Percentiles rank a stretch among this genome's conserved stretches.
Conservation (phyloP, 1,140 invertebrate species). For the Globodera ellingtonae region DNA sequence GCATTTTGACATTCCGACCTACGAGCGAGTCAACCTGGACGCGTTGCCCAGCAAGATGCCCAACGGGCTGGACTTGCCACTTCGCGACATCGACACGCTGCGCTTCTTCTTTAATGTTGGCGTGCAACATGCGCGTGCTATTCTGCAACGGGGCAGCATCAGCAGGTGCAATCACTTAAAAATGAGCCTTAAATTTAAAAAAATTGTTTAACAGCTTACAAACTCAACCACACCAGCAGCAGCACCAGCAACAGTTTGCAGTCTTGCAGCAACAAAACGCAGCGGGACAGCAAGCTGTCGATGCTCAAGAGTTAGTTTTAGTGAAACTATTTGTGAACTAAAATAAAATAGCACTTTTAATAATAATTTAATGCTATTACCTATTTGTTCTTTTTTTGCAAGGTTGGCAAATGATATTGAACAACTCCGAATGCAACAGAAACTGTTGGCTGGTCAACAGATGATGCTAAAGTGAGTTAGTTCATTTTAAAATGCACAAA, state of each 20-base stretch:
- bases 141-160: slow-evolving; percentile 50
- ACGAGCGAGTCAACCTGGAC: slow-evolving; percentile 52
- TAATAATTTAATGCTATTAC: neutral
- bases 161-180: neutral
- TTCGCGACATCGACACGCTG: slow-evolving; percentile 53
- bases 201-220: neutral
- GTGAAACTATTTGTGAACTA: neutral
- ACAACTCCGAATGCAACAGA: slow-evolving; percentile 31
- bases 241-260: slow-evolving; percentile 36
- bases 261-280: slow-evolving; percentile 6
- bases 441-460: slow-evolving; percentile 17
- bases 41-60: slow-evolving; percentile 46
- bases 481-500: neutral
- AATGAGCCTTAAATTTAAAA: neutral
- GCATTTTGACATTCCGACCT: slow-evolving; percentile 50
- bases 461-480: slow-evolving; percentile 11
- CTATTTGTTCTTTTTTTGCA: slow-evolving; percentile 27
- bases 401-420: slow-evolving; percentile 18
- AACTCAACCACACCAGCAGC: slow-evolving; percentile 32
- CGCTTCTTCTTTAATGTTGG: slow-evolving; percentile 58
- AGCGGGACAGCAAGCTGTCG: neutral
- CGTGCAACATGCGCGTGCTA: slow-evolving; percentile 51
- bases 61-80: slow-evolving; percentile 54
- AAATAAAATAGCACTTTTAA: neutral
- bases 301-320: slow-evolving; percentile 16